Evolutionary conservation across 2,797 vertebrate genomes (phyloP), one percentile per base, ranked within the genome.

Genomic region (Picus viridis): DNA sequence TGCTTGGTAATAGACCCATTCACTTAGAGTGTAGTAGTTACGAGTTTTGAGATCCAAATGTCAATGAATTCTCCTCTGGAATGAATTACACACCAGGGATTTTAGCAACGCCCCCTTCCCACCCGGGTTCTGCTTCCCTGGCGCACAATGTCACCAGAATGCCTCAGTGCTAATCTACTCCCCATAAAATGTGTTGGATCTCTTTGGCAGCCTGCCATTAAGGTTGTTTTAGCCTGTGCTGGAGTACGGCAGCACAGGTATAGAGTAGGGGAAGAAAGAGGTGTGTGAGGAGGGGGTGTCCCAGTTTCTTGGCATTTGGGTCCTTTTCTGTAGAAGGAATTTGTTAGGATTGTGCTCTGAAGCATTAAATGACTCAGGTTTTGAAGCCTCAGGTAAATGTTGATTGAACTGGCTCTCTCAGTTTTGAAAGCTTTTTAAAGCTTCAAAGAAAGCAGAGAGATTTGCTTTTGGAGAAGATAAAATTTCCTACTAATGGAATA

Each of bases 51-150:
- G 90, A 92, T 76, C 41, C 65, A 79, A 91, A 94, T 70, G 85
- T 89, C 94, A 94, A 62, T 93, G 87, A 92, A 90, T 95, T 92
- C 81, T 88, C 43, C 39, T 93, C 83, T 84, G 87, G 85, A 93
- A 95, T 86, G 87, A 94, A 84, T 93, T 89, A 69, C 62, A 39
- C 87, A 71, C 45, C 43, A 47, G 77, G 74, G 87, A 62, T 92
- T 92, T 86, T 43, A 79, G 57, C 70, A 93, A 68, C 49, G 83
- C 47, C 53, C 67, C 39, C 63, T 83, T 53, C 27, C 32, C 1
- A 18, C 39, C 53, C 43, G 2, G 2, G n/a, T 70, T 77, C 82
- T 84, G 68, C 54, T 85, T 89, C 53, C 67, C 76, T 87, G 82
- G 70, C 2, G 26, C 63, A 64, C 89, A 23, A 4, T 93, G 86